Evolutionary conservation across 2,113 vertebrate species (phyloP).

Genomic region (Pristiophorus japonicus): DNA sequence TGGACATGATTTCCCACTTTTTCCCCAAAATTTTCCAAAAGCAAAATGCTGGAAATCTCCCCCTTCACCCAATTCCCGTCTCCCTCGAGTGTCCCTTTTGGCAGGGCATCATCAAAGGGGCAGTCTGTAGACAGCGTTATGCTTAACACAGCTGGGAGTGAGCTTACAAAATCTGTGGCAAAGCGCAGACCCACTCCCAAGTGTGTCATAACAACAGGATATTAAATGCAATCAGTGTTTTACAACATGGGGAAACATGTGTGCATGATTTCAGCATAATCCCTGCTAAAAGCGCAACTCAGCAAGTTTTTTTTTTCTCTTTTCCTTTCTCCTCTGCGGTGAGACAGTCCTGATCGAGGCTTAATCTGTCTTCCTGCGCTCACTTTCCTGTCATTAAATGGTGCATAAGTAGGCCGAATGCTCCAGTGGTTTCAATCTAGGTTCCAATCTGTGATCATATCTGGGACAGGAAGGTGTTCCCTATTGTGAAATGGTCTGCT

Average conservation of each 20-base stretch:
- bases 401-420: neutral
- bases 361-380: neutral
- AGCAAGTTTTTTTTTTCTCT: neutral
- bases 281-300: neutral
- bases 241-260: neutral
- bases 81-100: neutral
- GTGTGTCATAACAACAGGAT: neutral
- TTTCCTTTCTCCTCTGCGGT: neutral
- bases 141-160: neutral
- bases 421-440: neutral
- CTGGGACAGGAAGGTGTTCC: neutral
- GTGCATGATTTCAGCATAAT: neutral
- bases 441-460: neutral
- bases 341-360: neutral
- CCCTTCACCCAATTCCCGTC: neutral
- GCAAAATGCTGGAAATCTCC: neutral
- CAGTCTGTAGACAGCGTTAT: neutral
- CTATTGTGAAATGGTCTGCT: neutral
- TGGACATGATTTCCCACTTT: neutral
- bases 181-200: neutral
- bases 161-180: neutral
- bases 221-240: neutral
- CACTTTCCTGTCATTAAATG: neutral
- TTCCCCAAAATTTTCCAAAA: neutral
- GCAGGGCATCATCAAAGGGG: neutral